Evolutionary conservation across 2,113 vertebrate species (phyloP), one percentile per base, ranked within the genome.

Genomic region (Podarcis raffonei): DNA sequence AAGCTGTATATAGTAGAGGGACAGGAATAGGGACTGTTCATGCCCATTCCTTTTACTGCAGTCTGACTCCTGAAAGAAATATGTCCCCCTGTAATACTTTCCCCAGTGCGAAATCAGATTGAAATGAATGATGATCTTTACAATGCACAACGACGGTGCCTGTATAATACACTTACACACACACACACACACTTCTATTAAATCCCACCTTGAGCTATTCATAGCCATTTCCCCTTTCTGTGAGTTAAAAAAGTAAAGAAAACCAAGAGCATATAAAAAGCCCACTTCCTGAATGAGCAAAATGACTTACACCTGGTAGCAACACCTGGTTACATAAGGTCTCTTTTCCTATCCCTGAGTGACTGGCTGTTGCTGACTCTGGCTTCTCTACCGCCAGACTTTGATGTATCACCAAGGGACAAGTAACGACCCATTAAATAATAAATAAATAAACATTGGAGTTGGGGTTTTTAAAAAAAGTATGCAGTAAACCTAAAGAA

Each of bases 271-370:
- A 57, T 71, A 87, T 87, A 87, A 80, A 53, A 80, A 91, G 90
- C 35, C n/a, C 68, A 81, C 71, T 42, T 4, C 74, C 25, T 84
- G n/a, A 92, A 91, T 18, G 30, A 57, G 82, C 83, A 84, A 83
- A 87, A 92, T 84, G 1, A 0, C 42, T 92, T 65, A 77, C 87
- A 75, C 86, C 82, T 88, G 69, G 83, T 87, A 87, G 75, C 48
- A 90, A 83, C 42, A 92, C 91, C 69, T 25, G 86, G 85, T 89
- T 89, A 25, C 76, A 62, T 35, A 65, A 20, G 25, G 35, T 42
- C 77, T 59, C 75, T 80, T 79, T 39, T 42, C 66, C 66, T 32
- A 81, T 62, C 57, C 69, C 37, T 81, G 37, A 82, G 69, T 65
- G 53, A 62, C 48, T 86, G 27, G 23, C 59, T 81, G 39, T 86